Evolutionary conservation across 2,888 invertebrate genomes (phyloP), one percentile per base, ranked within the genome.

Genomic region (Phalangium opilio): DNA sequence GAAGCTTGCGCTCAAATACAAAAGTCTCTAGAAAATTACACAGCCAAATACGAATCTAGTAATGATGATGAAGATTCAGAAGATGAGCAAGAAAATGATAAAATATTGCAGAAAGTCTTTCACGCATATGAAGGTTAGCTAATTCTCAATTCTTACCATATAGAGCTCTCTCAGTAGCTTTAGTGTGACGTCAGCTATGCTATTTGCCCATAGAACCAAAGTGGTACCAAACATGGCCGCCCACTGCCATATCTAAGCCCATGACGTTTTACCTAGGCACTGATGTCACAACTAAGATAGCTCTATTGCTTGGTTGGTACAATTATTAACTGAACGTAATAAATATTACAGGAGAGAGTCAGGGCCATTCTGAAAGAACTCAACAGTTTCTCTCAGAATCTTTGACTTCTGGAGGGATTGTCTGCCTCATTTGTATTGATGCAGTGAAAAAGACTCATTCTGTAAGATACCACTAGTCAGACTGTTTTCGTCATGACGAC

Each of bases 381-480:
- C 75, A 78, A 60, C 75, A 76, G 43, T 78, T 81, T 61, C 67
- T 90, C 45, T 79, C 83, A 61, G 83, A 86, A 64, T 74, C 79
- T 0, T 75, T 87, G 56, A 77, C 80, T 59, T 81, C 84, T 17
- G 81, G 83, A 7, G 75, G 82, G 8, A 77, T 81, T 2, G 81
- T 83, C 11, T 93, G 93, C 62, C 73, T 91, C 2, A 83, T 93
- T 60, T 91, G 91, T 60, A 89, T 91, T 62, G 85, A 81, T 3
- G 79, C 81, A 36, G 77, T 91, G 12, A 85, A 82, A 64, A 75
- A 83, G 57, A 73, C 72, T 45, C 82, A 90, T 61, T 67, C 82
- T 39, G 79, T 78, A 65, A 61, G 62, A 56, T 15, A 27, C 17
- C 17, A 34, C 35, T 51, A 41, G 20, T 43, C 40, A 40, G 39